Evolutionary conservation across 1,140 invertebrate species (phyloP), one percentile per base, ranked within the genome.

Genomic region (Halesus radiatus): DNA sequence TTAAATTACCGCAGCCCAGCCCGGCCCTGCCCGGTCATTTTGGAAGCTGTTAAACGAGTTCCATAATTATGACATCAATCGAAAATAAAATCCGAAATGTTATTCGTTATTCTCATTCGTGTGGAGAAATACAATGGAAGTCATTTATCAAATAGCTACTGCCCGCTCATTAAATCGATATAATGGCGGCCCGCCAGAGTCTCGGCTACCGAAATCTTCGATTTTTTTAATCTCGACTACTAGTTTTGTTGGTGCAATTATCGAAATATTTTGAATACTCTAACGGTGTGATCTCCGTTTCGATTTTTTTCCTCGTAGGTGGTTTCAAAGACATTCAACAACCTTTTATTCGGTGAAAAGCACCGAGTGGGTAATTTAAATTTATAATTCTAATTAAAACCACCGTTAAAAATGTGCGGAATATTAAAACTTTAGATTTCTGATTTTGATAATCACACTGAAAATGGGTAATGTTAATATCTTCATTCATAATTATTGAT

Each of bases 41-140:
- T 26, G 66, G 66, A 37, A 50, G 66, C 29, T 16, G 70, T 26
- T 53, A 16, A 73, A 73, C 70, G 18, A 52, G 70, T 73, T 73
- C 26, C 70, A 20, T 73, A 73, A 73, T 73, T 54, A 73, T 73
- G 70, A 73, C 70, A 73, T 73, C 70, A 73, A 73, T 73, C 70
- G 16, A n/a, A 29, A 53, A 56, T 53, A 50, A 70, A 20, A 16
- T 13, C 52, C 3, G 18, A 73, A 73, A 73, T 54, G 22, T 29
- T 54, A 70, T 45, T 20, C 37, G 45, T 70, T 56, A 56, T 56
- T 56, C 16, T 56, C 53, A 22, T 45, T 70, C 66, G 62, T 45
- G 66, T 70, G 8, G 18, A 52, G 37, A 45, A 70, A 70, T 26
- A 70, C 66, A 70, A 70, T 70, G n/a, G 18, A 23, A 50, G 70